phyloP scores from a whole-genome alignment of 2,797 vertebrate genomes.

The Rachycentron canadum region DNA sequence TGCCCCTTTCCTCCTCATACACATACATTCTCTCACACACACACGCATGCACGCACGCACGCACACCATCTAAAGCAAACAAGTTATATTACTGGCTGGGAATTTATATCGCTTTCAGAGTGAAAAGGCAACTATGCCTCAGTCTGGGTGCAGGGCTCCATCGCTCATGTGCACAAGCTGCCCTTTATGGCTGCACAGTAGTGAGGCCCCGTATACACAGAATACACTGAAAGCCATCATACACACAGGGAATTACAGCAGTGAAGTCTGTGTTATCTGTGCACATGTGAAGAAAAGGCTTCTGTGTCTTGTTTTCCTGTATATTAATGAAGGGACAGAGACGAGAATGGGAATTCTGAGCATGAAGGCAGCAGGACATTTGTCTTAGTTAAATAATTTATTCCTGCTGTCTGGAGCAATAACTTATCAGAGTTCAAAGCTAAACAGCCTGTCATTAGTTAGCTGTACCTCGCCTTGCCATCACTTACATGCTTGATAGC shows the following conservation, averaged over 20 bases:
- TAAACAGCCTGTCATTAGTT: slow-evolving; percentile 33
- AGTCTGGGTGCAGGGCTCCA: slow-evolving; percentile 49
- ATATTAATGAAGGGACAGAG: slow-evolving; percentile 29
- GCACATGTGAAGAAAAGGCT: slow-evolving; percentile 1
- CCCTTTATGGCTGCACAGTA: slow-evolving; percentile 59
- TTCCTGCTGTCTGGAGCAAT: slow-evolving; percentile 41
- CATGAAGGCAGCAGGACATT: slow-evolving; percentile 29
- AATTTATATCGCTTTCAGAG: slow-evolving; percentile 74
- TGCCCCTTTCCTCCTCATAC: slow-evolving; percentile 15
- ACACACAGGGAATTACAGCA: slow-evolving; percentile 51
- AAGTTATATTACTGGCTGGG: slow-evolving; percentile 70
- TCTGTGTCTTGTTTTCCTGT: slow-evolving; percentile 26
- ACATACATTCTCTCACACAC: slow-evolving; percentile 29
- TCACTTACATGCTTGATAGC: slow-evolving; percentile 22
- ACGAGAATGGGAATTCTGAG: slow-evolving; percentile 29
- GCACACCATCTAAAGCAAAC: slow-evolving; percentile 53
- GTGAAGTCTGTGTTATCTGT: slow-evolving; percentile 34
- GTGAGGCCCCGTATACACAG: slow-evolving; percentile 55
- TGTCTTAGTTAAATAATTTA: slow-evolving; percentile 52
- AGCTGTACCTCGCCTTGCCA: slow-evolving; percentile 24
- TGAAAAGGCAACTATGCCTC: slow-evolving; percentile 54
- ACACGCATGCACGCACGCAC: background rate
- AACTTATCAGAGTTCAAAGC: slow-evolving; percentile 61
- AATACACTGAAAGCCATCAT: slow-evolving; percentile 37
- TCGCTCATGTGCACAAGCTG: slow-evolving; percentile 54